Evolutionary conservation across 2,797 vertebrate genomes (phyloP), one percentile per base, ranked within the genome.

Genomic region (Lacerta bilineata): DNA sequence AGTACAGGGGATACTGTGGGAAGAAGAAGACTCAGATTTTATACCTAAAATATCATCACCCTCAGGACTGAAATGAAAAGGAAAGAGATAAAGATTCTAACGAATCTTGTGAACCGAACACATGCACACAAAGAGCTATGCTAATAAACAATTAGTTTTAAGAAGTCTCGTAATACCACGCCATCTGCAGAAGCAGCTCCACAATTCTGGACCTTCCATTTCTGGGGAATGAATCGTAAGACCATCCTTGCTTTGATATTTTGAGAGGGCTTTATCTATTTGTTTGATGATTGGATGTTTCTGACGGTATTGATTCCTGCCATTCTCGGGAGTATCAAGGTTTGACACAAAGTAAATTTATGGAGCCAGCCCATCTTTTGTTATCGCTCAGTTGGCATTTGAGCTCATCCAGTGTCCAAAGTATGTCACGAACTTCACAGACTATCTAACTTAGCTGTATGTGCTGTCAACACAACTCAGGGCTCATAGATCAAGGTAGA

Each of bases 381-480:
- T 93, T 90, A 91, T 87, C 17, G 4, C 41, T 93, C 92, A 50
- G 68, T 76, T 92, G 80, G 29, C 23, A 91, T 83, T 90, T 89
- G 43, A 90, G 33, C 93, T 94, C 29, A 80, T 83, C 84, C 55
- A 10, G 29, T 92, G n/a, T 90, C 89, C 83, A 85, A 93, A 96
- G 89, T 80, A 75, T 85, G 39, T 72, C 59, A 85, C 55, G 46
- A 90, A 36, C 6, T 94, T 93, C 91, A 83, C 64, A 91, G 59
- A 84, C 92, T 94, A 95, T 94, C 41, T 29, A 87, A 5, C n/a
- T 85, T 88, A 55, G 41, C 83, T 78, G 18, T 59, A 76, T 84
- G 43, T 72, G 23, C 8, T 83, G 59, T 88, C 84, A 92, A 91
- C 66, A 91, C 93, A 87, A 79, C 5, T 18, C 11, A 69, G 46